These are phyloP conservation scores for Argopecten irradians DNA, from an alignment of 1,140 invertebrate species.

Conservation along the genomic window DNA sequence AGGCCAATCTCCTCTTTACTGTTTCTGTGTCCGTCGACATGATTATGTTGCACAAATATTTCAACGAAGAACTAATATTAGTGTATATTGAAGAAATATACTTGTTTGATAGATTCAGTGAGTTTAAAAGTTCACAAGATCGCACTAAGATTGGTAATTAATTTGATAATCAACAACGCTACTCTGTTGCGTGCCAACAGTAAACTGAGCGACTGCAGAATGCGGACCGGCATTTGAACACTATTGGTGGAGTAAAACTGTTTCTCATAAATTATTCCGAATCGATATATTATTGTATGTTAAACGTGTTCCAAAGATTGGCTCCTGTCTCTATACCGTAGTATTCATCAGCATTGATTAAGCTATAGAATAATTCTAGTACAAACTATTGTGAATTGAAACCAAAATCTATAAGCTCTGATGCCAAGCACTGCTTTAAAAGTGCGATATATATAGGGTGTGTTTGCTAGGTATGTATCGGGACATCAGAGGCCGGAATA, in stretches of 20 bases:
- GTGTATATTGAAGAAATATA: neutral
- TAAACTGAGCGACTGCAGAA: neutral
- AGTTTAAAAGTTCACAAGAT: neutral
- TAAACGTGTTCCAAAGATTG: neutral
- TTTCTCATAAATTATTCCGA: constrained; percentile 9
- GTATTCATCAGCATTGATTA: neutral
- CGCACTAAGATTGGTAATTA: neutral
- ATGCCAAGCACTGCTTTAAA: neutral
- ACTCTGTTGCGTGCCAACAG: neutral
- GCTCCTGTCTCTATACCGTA: neutral
- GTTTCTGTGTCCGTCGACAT: constrained; percentile 47
- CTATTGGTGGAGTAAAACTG: constrained; percentile 1
- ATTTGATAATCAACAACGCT: neutral
- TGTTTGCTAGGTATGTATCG: neutral
- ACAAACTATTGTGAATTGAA: neutral
- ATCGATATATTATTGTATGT: constrained; percentile 23
- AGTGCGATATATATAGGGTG: neutral
- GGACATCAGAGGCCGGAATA: neutral
- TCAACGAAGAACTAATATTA: neutral
- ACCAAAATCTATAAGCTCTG: constrained; percentile 4
- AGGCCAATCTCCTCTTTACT: constrained; percentile 63
- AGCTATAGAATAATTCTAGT: neutral
- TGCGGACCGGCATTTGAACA: neutral
- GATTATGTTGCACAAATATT: neutral
- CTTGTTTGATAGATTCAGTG: neutral